These are phyloP conservation scores for Pithys albifrons DNA, from an alignment of 2,113 vertebrate species.

Conservation along the genomic window DNA sequence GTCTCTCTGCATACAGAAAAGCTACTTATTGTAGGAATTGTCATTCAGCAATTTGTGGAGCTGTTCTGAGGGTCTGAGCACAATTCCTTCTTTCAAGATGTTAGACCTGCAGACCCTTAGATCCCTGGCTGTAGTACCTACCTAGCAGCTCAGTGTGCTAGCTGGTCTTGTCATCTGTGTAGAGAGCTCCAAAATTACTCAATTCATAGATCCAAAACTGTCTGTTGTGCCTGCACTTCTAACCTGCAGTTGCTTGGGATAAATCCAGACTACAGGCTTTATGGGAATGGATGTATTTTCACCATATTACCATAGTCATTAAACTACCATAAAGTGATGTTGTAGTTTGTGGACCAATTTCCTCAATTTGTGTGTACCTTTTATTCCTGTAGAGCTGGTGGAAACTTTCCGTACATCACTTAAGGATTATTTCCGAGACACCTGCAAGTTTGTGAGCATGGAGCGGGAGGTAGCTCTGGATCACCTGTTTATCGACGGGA, in stretches of 20 bases:
- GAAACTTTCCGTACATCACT: constrained; percentile 71
- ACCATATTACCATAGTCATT: background rate
- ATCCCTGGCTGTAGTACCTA: background rate
- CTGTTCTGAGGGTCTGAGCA: background rate
- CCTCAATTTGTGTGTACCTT: background rate
- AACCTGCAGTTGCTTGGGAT: background rate
- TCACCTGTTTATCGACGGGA: constrained; percentile 77
- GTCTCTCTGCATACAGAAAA: background rate
- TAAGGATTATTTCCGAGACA: constrained; percentile 70
- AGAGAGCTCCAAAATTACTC: background rate
- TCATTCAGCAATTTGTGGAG: background rate
- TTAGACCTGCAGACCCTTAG: background rate
- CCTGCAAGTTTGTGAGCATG: constrained; percentile 46
- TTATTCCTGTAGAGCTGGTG: constrained; percentile 74
- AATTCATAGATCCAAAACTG: background rate
- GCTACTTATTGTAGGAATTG: background rate
- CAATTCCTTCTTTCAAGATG: background rate
- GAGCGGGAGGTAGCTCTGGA: constrained; percentile 64
- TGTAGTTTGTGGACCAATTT: background rate
- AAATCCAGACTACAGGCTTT: background rate
- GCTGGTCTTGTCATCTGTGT: background rate
- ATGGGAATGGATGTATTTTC: background rate
- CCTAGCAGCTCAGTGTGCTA: background rate
- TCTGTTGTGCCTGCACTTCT: background rate
- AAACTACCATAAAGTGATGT: background rate